Conservation (phyloP, 2,888 invertebrate genomes). For the Euproctis similis region DNA sequence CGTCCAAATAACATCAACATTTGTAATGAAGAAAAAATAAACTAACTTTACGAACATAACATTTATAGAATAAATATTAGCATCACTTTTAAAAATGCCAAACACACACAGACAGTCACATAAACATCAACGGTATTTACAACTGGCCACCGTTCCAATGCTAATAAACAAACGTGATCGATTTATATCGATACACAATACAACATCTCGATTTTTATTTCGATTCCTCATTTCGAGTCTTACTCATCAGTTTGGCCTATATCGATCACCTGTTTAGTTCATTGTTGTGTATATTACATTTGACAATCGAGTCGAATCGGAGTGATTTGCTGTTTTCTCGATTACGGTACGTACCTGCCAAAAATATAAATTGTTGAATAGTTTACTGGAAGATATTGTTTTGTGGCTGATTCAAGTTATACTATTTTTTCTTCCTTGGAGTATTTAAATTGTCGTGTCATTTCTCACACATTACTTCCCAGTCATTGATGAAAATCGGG, state of each 20-base stretch:
- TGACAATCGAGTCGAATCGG: slow-evolving; percentile 14
- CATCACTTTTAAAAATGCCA: no score
- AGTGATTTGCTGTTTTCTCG: slow-evolving; percentile 9
- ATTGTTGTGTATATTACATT: slow-evolving; percentile 16
- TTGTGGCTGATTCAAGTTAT: no score
- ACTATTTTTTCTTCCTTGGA: no score
- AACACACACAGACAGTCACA: slow-evolving; percentile 8
- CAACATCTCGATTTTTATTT: slow-evolving; percentile 46
- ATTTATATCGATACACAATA: slow-evolving; percentile 35
- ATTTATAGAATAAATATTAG: no score
- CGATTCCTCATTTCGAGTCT: slow-evolving; percentile 22
- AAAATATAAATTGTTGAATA: no score
- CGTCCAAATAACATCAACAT: no score
- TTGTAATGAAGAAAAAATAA: no score
- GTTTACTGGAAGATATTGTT: no score
- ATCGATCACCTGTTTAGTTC: slow-evolving; percentile 29
- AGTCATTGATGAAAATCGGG: no score
- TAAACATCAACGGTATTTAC: slow-evolving; percentile 33
- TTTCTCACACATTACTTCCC: no score
- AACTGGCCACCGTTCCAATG: slow-evolving; percentile 40
- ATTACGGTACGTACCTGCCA: slow-evolving; percentile 8
- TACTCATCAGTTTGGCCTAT: slow-evolving; percentile 26
- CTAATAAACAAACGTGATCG: slow-evolving; percentile 49
- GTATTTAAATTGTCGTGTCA: no score
- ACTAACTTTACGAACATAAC: no score